Evolutionary conservation across 2,113 vertebrate genomes (phyloP).

Genomic region (Brevimyrus niger): DNA sequence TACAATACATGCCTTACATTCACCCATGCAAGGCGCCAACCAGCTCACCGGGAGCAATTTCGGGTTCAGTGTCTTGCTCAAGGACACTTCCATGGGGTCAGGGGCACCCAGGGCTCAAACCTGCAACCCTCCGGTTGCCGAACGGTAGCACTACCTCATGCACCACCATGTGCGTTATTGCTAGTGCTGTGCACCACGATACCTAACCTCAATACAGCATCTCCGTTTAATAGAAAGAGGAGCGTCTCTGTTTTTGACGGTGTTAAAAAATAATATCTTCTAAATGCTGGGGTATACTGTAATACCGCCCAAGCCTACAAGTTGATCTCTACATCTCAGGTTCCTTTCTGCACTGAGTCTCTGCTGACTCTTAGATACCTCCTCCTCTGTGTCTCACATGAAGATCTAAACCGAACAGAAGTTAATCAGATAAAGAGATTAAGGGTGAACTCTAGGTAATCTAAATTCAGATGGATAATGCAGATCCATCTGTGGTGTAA

Average conservation of each 20-base stretch:
- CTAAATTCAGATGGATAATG: neutral
- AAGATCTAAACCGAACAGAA: neutral
- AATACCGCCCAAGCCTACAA: no score
- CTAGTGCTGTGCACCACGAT: neutral
- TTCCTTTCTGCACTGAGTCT: neutral
- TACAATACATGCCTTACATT: no score
- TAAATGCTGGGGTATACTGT: neutral
- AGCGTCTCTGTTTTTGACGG: neutral
- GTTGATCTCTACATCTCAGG: no score
- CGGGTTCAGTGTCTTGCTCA: no score
- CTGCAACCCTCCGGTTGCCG: no score
- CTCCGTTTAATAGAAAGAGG: neutral
- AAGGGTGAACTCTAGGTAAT: neutral
- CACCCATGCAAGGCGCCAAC: no score
- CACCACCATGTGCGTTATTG: neutral
- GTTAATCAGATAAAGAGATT: neutral
- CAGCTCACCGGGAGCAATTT: no score
- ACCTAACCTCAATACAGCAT: neutral
- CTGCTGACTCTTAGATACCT: neutral
- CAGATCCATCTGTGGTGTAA: neutral
- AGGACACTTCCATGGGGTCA: no score
- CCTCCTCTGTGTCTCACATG: neutral
- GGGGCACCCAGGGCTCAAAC: no score
- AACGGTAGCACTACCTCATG: no score
- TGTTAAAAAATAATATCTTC: neutral